Evolutionary conservation across 2,113 vertebrate species (phyloP).

Genomic region (Hippolais icterina): DNA sequence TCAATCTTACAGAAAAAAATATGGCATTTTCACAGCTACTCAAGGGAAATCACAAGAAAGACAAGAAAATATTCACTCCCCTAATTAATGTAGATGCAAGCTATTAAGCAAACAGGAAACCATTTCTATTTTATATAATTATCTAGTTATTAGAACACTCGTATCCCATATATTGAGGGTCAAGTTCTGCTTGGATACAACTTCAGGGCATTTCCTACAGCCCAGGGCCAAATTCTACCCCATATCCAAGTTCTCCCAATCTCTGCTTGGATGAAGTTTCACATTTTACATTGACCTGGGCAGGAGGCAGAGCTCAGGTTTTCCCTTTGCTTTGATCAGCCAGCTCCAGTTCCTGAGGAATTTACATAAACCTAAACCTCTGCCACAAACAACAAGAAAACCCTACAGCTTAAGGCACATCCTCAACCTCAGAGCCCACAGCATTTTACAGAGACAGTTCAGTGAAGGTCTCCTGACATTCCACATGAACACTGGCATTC

Average conservation of each 20-base stretch:
- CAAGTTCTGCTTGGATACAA: background rate
- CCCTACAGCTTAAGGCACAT: background rate
- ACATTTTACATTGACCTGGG: background rate
- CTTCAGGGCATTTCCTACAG: background rate
- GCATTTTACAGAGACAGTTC: background rate
- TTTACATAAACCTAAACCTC: background rate
- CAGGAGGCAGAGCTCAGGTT: background rate
- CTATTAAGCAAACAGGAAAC: background rate
- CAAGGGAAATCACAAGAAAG: background rate
- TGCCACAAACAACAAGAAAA: background rate
- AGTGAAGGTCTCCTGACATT: background rate
- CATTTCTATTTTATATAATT: background rate
- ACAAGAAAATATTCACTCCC: background rate
- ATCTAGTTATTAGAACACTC: background rate
- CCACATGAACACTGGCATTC: background rate
- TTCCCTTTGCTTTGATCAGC: background rate
- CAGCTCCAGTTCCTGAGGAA: background rate
- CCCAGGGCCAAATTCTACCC: background rate
- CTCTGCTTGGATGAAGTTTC: slow-evolving; percentile 3
- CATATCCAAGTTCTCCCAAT: background rate
- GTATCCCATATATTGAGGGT: background rate
- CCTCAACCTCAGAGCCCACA: background rate
- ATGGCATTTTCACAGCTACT: background rate
- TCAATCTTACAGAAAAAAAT: background rate
- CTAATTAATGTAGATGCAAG: background rate